Evolutionary conservation across 2,888 invertebrate species (phyloP), one percentile per base, ranked within the genome.

Genomic region (Hydropsyche betteni): DNA sequence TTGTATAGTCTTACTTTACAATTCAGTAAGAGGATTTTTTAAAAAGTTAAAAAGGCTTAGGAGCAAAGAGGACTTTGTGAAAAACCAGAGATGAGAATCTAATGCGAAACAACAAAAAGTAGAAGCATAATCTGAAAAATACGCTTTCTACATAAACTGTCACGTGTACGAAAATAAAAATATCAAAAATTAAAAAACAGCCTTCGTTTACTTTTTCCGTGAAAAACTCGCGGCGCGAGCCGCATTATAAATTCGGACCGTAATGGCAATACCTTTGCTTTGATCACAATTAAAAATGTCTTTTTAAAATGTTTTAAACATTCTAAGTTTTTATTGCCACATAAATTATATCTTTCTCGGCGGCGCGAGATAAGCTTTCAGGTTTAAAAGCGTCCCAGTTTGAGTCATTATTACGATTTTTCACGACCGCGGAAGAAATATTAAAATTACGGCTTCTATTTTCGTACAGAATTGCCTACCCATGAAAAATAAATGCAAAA

Each of bases 291-390:
- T 58, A 58, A 58, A 58, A 58, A 16, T 58, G 24, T 58, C 58
- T 58, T 58, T 58, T 58, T 16, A 16, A 58, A 58, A 24, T 58
- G 58, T 58, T 58, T 58, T 16, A 58, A 58, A 24, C 58, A 58
- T 58, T 24, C 58, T 58, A 58, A 58, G 58, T 58, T 58, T 58
- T 58, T 58, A 58, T 58, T 58, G 58, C 58, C 58, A 58, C 16
- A 58, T 58, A 58, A 58, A 58, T 58, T 58, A 58, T 58, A 58
- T 58, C 58, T 24, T 24, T 14, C 58, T 58, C 58, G 24, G 58
- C 24, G 58, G 58, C 58, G 58, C 58, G 58, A 58, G 58, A 58
- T 58, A 58, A 58, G 58, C 58, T 58, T 24, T 14, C 58, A 24
- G 58, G 58, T 58, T 58, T 58, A 58, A 58, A 16, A 58, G 58